Percentiles rank a stretch among this genome's conserved stretches.
Evolutionary conservation across 2,888 invertebrate species (phyloP).

Genomic region (Drosophila flavopinicola): DNA sequence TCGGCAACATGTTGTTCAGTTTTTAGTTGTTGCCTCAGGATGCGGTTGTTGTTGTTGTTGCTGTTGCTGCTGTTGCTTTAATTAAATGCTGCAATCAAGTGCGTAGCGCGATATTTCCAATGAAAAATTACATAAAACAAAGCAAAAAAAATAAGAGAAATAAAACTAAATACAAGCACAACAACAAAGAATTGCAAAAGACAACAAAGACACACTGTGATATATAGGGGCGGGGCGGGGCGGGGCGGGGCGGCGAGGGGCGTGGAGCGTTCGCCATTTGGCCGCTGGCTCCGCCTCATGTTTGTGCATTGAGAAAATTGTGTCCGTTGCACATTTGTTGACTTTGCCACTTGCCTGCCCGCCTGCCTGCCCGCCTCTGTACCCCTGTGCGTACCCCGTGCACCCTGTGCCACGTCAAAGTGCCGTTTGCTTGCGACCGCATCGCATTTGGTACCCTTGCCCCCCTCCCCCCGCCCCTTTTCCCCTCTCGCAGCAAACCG

Average conservation of each 20-base stretch:
- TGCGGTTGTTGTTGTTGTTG: constrained; percentile 43
- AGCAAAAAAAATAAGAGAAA: no score
- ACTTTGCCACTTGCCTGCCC: constrained; percentile 76
- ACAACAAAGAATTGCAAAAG: constrained; percentile 55
- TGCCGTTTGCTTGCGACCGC: constrained; percentile 55
- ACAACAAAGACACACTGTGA: constrained; percentile 40
- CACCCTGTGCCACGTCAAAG: constrained; percentile 41
- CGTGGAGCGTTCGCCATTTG: constrained; percentile 54
- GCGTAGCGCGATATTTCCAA: constrained; percentile 80
- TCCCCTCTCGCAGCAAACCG: constrained; percentile 4
- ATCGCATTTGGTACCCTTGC: constrained; percentile 28
- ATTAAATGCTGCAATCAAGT: constrained; percentile 80
- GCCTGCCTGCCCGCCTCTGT: background rate
- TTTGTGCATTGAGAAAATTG: constrained; percentile 80
- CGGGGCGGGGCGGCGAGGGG: background rate
- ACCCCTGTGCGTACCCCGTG: background rate
- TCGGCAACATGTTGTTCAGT: constrained; percentile 73
- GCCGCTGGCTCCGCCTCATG: constrained; percentile 65
- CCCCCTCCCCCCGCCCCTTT: background rate
- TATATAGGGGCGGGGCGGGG: background rate
- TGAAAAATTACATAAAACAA: constrained; percentile 75
- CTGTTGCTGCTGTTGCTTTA: constrained; percentile 71
- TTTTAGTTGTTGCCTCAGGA: constrained; percentile 70
- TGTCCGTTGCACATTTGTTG: constrained; percentile 78
- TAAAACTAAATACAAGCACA: constrained; percentile 34